Evolutionary conservation across 2,797 vertebrate species (phyloP).

Genomic region (Leucoraja ocellata): DNA sequence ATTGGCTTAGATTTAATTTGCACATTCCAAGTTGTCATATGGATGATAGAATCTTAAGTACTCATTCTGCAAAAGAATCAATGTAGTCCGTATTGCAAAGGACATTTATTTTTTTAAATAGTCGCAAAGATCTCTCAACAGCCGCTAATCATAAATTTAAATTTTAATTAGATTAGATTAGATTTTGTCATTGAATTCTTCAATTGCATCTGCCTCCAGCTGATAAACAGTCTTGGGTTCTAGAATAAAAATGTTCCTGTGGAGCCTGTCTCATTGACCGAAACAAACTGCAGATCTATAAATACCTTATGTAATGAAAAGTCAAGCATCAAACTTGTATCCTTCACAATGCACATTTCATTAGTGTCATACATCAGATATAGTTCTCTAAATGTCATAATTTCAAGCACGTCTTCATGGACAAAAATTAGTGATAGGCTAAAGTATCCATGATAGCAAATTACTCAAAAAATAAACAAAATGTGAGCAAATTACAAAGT

Average conservation of each 20-base stretch:
- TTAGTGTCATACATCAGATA: background rate
- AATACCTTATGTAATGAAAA: constrained; percentile 13
- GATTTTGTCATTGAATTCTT: background rate
- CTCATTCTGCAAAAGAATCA: background rate
- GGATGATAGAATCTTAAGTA: background rate
- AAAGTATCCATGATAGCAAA: background rate
- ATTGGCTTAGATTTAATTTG: background rate
- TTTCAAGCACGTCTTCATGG: background rate
- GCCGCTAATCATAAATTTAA: background rate
- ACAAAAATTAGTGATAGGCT: background rate
- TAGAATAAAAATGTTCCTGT: background rate
- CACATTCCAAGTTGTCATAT: background rate
- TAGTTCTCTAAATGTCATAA: background rate
- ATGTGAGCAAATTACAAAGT: background rate
- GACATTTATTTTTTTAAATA: background rate
- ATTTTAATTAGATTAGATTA: no score
- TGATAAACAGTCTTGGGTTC: background rate
- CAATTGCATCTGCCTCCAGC: background rate
- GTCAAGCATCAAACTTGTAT: background rate
- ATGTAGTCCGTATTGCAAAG: background rate
- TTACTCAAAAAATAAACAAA: background rate
- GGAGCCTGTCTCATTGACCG: background rate
- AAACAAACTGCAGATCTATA: constrained; percentile 7
- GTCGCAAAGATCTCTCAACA: background rate
- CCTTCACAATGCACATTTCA: background rate